Conservation (phyloP, 2,113 vertebrate genomes). For the Plestiodon gilberti region DNA sequence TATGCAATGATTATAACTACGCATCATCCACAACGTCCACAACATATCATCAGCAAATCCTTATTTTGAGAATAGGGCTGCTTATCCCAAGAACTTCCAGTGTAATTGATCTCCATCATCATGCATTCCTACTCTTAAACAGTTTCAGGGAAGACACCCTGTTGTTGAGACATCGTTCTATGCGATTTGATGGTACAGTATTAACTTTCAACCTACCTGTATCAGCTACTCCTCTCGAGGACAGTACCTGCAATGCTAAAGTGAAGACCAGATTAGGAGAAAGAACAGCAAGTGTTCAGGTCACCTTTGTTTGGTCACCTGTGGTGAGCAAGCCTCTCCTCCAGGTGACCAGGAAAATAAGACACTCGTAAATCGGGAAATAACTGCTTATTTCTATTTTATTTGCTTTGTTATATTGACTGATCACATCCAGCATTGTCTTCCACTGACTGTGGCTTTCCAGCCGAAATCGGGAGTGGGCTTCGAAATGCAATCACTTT, state of each 20-base stretch:
- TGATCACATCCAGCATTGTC: too few species aligned
- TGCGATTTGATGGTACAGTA: background rate
- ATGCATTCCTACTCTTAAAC: background rate
- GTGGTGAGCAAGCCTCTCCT: background rate
- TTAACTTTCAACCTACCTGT: background rate
- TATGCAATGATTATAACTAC: background rate
- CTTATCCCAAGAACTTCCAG: too few species aligned
- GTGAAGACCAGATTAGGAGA: background rate
- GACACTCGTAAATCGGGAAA: background rate
- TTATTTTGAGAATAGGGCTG: background rate
- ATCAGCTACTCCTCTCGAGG: background rate
- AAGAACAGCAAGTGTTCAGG: background rate
- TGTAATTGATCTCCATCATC: background rate
- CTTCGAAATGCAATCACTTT: too few species aligned
- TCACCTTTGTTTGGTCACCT: background rate
- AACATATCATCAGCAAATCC: background rate
- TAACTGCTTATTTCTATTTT: too few species aligned
- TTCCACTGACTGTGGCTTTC: too few species aligned
- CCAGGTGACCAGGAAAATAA: background rate
- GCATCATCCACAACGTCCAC: too few species aligned
- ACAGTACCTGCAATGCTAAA: background rate
- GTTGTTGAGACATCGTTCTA: background rate
- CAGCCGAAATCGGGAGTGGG: too few species aligned
- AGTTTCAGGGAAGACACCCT: background rate
- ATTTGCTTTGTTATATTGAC: too few species aligned